phyloP scores from a whole-genome alignment of 1,140 invertebrate genomes.

The Papilio polyxenes region DNA sequence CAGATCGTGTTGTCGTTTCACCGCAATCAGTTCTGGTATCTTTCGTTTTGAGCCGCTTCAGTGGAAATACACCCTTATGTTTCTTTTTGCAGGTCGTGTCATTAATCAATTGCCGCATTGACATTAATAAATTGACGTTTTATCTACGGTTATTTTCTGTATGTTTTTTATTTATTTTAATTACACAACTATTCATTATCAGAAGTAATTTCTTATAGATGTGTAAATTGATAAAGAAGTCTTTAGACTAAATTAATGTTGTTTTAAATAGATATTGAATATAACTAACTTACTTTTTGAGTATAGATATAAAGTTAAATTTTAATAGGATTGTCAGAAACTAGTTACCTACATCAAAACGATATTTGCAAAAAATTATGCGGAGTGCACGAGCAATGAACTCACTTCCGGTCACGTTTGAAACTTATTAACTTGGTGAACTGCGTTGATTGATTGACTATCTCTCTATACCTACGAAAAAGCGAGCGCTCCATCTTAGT shows the following conservation, averaged over 20 bases:
- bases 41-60: background rate
- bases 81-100: background rate
- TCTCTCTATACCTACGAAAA: background rate
- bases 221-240: background rate
- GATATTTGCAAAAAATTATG: background rate
- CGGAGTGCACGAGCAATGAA: background rate
- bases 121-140: background rate
- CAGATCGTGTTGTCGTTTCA: constrained; percentile 6
- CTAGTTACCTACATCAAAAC: background rate
- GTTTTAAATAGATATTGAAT: background rate
- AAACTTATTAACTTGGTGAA: background rate
- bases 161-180: background rate
- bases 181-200: background rate
- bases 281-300: background rate
- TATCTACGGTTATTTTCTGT: background rate
- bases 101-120: background rate
- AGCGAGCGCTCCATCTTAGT: background rate
- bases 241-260: background rate
- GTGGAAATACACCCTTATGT: background rate
- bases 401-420: background rate
- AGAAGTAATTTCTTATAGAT: background rate
- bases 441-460: background rate
- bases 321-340: background rate
- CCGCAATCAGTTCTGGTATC: background rate
- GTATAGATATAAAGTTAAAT: background rate